Percentiles rank a stretch among this genome's conserved stretches.
These are phyloP conservation scores for Tanypteryx hageni DNA, from an alignment of 2,888 invertebrate species.

Conservation along the genomic window DNA sequence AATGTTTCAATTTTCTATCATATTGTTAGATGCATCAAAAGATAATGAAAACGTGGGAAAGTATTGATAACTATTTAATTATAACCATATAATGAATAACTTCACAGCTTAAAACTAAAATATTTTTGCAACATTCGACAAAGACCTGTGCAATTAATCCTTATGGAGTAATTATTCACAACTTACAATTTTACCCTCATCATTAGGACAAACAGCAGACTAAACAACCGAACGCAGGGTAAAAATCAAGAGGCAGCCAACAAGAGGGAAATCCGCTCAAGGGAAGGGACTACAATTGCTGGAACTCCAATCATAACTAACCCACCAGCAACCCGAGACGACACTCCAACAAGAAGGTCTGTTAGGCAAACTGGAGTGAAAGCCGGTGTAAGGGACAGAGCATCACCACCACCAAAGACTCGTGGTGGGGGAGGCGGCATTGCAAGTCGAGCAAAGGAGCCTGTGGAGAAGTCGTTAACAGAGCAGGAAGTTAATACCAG, in stretches of 20 bases:
- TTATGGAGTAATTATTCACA: no score
- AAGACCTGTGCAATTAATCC: no score
- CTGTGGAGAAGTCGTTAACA: constrained; percentile 44
- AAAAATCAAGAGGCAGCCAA: constrained; percentile 61
- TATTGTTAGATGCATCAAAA: no score
- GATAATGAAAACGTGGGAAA: no score
- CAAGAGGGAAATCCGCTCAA: constrained; percentile 49
- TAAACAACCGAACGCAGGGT: constrained; percentile 57
- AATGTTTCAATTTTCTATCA: no score
- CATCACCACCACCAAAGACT: constrained; percentile 60
- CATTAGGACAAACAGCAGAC: constrained; percentile 60
- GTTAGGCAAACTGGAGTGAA: constrained; percentile 70
- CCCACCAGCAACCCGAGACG: constrained; percentile 47
- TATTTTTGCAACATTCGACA: no score
- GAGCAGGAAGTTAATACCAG: constrained; percentile 70
- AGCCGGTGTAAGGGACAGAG: constrained; percentile 64
- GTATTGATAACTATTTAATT: no score
- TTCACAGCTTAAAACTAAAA: no score
- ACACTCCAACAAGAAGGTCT: constrained; percentile 72
- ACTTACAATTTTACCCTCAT: not conserved
- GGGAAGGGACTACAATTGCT: constrained; percentile 51
- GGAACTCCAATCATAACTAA: constrained; percentile 17
- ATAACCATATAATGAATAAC: no score
- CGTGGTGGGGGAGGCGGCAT: constrained; percentile 56
- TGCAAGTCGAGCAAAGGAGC: constrained; percentile 56